Evolutionary conservation across 1,140 invertebrate genomes (phyloP).

Genomic region (Steinernema feltiae): DNA sequence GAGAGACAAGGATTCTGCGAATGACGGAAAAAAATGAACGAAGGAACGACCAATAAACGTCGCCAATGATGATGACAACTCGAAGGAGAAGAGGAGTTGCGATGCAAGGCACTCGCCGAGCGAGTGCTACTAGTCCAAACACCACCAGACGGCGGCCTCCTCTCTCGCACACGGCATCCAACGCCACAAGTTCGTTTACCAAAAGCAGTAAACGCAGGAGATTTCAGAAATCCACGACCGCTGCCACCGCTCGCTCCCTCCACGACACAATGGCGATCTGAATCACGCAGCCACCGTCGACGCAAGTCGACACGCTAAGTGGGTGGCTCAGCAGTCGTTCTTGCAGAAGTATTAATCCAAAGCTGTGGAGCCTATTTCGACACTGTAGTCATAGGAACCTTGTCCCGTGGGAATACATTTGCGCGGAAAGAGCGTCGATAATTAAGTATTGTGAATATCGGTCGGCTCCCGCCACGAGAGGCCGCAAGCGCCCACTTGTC

Average conservation of each 20-base stretch:
- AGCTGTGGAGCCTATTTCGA: background rate
- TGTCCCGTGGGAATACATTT: background rate
- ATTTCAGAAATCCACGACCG: too few relatives aligned
- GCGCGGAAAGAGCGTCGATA: background rate
- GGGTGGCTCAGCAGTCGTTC: background rate
- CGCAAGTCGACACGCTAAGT: background rate
- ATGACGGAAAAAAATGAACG: background rate
- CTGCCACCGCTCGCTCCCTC: too few relatives aligned
- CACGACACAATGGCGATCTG: too few relatives aligned
- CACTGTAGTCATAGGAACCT: conserved; percentile 11
- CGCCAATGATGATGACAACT: background rate
- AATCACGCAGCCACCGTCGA: too few relatives aligned
- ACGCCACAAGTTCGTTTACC: background rate
- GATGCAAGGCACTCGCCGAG: background rate
- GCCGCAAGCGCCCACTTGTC: background rate
- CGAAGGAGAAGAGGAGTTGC: background rate
- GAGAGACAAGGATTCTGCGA: background rate
- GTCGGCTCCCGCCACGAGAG: background rate
- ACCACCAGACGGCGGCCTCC: background rate
- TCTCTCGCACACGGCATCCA: too few relatives aligned
- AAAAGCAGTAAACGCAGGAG: background rate
- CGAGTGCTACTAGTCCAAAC: background rate
- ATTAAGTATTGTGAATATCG: background rate
- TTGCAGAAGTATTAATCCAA: background rate
- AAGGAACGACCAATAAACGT: background rate